A percentile compares a stretch with the other conserved stretches of the same genome.
These are phyloP conservation scores for Drosophila melanica DNA, from an alignment of 1,140 invertebrate species.

Conservation along the genomic window DNA sequence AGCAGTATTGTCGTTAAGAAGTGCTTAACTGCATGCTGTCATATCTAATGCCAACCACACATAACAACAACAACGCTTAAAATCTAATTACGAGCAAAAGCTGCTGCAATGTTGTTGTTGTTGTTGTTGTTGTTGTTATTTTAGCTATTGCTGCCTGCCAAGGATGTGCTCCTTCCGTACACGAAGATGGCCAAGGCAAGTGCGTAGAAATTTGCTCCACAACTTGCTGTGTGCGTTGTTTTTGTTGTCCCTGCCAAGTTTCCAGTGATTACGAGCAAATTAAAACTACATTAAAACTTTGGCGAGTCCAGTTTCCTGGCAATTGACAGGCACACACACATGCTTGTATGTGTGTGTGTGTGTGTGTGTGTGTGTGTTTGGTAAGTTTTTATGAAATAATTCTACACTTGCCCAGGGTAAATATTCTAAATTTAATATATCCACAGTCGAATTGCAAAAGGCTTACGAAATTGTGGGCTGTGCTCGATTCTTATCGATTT, in stretches of 20 bases:
- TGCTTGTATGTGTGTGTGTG: no score
- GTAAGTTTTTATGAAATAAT: slow-evolving; percentile 45
- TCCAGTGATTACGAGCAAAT: slow-evolving; percentile 77
- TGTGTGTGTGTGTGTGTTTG: background rate
- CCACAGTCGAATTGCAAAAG: no score
- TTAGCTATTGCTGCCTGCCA: slow-evolving; percentile 11
- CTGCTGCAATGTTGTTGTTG: no score
- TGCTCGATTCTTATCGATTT: no score
- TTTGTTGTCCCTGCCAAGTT: slow-evolving; percentile 53
- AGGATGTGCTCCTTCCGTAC: slow-evolving; percentile 21
- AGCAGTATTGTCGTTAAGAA: slow-evolving; percentile 67
- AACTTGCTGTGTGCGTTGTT: slow-evolving; percentile 26
- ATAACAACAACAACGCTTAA: slow-evolving; percentile 59
- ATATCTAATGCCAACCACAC: slow-evolving; percentile 63
- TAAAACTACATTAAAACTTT: slow-evolving; percentile 83
- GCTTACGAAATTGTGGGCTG: no score
- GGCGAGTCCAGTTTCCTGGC: slow-evolving; percentile 54
- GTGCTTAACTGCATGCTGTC: slow-evolving; percentile 78
- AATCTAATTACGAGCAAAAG: slow-evolving; percentile 82
- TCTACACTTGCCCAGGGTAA: slow-evolving; percentile 7
- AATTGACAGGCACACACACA: slow-evolving; percentile 59
- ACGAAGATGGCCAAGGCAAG: slow-evolving; percentile 40
- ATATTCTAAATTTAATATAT: no score
- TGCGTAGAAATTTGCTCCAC: slow-evolving; percentile 18
- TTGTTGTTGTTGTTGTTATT: slow-evolving; percentile 52